Evolutionary conservation across 2,888 invertebrate genomes (phyloP).

Genomic region (Clepsis dumicolana): DNA sequence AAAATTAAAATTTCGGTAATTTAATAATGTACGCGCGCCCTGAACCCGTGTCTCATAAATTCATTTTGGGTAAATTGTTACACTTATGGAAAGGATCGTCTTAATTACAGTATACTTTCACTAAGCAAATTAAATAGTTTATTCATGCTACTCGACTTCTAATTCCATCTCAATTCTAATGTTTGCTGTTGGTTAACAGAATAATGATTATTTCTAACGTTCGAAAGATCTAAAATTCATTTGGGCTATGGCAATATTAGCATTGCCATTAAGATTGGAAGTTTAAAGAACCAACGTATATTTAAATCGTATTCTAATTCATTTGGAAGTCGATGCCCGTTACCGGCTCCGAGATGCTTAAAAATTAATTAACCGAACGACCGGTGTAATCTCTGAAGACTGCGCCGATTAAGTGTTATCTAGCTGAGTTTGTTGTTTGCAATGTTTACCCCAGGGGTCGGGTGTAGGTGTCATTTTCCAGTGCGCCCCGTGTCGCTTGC

Average conservation of each 20-base stretch:
- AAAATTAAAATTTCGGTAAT: constrained; percentile 32
- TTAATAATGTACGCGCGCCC: constrained; percentile 32
- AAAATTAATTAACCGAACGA: constrained; percentile 86
- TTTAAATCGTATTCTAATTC: constrained; percentile 76
- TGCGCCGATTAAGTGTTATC: constrained; percentile 74
- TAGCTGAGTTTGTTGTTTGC: constrained; percentile 60
- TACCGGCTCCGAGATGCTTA: constrained; percentile 74
- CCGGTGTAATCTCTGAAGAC: constrained; percentile 82
- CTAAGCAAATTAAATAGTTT: constrained; percentile 25
- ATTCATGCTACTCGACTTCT: not conserved
- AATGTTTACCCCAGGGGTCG: constrained; percentile 64
- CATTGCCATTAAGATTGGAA: constrained; percentile 8
- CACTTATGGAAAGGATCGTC: constrained; percentile 38
- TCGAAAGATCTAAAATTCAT: not conserved
- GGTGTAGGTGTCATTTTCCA: constrained; percentile 64
- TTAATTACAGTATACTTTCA: constrained; percentile 37
- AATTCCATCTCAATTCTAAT: not conserved
- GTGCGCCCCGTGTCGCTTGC: constrained; percentile 56
- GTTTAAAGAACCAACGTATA: constrained; percentile 47
- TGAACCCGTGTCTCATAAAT: constrained; percentile 31
- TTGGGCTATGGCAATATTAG: not conserved
- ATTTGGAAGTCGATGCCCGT: constrained; percentile 71
- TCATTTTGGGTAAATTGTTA: constrained; percentile 41
- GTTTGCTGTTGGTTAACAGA: not conserved
- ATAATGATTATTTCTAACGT: not conserved